Evolutionary conservation across 2,113 vertebrate species (phyloP).

Genomic region (Alectura lathami): DNA sequence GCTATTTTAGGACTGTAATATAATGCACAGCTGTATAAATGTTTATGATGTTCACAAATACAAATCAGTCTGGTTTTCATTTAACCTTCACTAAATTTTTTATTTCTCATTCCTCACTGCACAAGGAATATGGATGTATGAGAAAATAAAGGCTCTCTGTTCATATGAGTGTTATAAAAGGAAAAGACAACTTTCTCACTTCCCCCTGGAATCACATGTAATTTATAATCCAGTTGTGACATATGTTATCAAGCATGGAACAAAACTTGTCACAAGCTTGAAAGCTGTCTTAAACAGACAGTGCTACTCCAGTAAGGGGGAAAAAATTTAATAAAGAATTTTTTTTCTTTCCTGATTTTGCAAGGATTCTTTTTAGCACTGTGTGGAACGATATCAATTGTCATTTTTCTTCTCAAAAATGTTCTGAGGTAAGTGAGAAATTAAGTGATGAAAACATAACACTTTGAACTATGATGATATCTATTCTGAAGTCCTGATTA

Average conservation of each 20-base stretch:
- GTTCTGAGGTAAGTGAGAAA: constrained; percentile 1
- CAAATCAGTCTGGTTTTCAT: constrained; percentile 54
- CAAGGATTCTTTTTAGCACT: constrained; percentile 35
- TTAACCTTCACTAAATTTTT: constrained; percentile 50
- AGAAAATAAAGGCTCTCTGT: constrained; percentile 50
- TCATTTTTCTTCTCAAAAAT: constrained; percentile 11
- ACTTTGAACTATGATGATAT: constrained; percentile 11
- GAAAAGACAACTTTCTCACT: not conserved
- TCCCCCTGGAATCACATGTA: constrained; percentile 1
- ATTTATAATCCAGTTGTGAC: constrained; percentile 55
- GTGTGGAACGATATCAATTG: not conserved
- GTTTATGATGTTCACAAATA: constrained; percentile 48
- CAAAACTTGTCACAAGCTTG: constrained; percentile 23
- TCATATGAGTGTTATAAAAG: not conserved
- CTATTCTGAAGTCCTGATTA: constrained; percentile 2
- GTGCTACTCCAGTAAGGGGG: not conserved
- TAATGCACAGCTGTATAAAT: constrained; percentile 68
- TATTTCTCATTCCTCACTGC: constrained; percentile 64
- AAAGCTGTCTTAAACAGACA: constrained; percentile 49
- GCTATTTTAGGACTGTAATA: constrained; percentile 22
- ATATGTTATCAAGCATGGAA: constrained; percentile 37
- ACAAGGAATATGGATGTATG: constrained; percentile 24
- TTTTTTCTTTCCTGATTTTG: constrained; percentile 21
- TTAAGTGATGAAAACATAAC: not conserved
- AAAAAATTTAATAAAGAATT: not conserved